These are phyloP conservation scores for Drosophila eohydei DNA, from an alignment of 2,888 invertebrate genomes.

Conservation along the genomic window DNA sequence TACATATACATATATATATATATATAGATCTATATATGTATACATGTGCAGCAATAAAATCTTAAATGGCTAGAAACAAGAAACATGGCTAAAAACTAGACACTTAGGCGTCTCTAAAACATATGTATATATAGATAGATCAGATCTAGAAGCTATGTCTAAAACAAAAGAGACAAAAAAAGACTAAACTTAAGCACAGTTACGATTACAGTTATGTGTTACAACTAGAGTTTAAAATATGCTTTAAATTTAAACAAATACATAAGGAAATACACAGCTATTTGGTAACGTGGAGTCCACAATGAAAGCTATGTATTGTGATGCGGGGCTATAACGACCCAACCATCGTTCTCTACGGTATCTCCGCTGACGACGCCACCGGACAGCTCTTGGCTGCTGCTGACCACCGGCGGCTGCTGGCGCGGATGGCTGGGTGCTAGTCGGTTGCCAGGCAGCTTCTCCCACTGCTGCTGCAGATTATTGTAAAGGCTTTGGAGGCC, in stretches of 20 bases:
- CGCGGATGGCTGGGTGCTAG: constrained; percentile 47
- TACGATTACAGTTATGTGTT: constrained; percentile 16
- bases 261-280: constrained; percentile 52
- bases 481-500: constrained; percentile 82
- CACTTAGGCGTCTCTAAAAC: not conserved
- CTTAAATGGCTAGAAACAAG: constrained; percentile 47
- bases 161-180: constrained; percentile 9
- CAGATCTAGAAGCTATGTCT: constrained; percentile 3
- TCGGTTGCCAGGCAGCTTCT: constrained; percentile 70
- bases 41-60: constrained; percentile 11
- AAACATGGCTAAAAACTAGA: constrained; percentile 44
- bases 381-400: constrained; percentile 22
- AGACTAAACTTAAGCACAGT: constrained; percentile 20
- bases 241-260: constrained; percentile 18
- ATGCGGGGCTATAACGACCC: constrained; percentile 82
- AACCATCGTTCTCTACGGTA: constrained; percentile 80
- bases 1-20: constrained; percentile 10
- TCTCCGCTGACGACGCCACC: constrained; percentile 34
- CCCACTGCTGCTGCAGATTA: constrained; percentile 81
- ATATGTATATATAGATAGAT: constrained; percentile 9
- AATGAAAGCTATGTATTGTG: constrained; percentile 77
- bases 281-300: constrained; percentile 32
- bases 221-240: constrained; percentile 10
- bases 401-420: constrained; percentile 23
- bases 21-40: constrained; percentile 1